Evolutionary conservation across 2,888 invertebrate species (phyloP).

Genomic region (Lordiphosa fenestrarum): DNA sequence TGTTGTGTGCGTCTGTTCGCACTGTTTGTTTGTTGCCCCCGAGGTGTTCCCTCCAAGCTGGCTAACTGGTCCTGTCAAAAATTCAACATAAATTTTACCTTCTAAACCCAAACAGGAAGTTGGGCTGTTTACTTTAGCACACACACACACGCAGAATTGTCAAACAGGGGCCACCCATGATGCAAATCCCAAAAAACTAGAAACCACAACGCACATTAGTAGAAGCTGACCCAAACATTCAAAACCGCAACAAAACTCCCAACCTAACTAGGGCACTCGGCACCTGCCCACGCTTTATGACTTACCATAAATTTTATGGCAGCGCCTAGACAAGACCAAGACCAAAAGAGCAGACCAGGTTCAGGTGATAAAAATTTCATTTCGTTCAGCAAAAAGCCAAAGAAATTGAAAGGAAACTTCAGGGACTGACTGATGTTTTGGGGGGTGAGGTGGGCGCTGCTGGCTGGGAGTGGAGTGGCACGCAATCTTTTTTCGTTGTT

Average conservation of each 20-base stretch:
- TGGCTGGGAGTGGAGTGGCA: conserved; percentile 24
- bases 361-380: conserved; percentile 71
- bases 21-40: conserved; percentile 42
- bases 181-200: no score
- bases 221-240: conserved; percentile 62
- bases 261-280: conserved; percentile 51
- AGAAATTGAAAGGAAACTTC: conserved; percentile 15
- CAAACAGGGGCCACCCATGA: no score
- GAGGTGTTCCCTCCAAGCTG: conserved; percentile 50
- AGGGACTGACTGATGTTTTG: conserved; percentile 16
- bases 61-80: conserved; percentile 57
- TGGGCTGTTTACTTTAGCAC: conserved; percentile 62
- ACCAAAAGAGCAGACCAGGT: conserved; percentile 9
- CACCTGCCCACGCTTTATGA: conserved; percentile 57
- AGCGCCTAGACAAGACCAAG: conserved; percentile 57
- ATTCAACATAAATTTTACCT: conserved; percentile 68
- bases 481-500: conserved; percentile 29
- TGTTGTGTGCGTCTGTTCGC: conserved; percentile 28
- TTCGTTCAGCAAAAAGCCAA: conserved; percentile 57
- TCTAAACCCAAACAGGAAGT: conserved; percentile 58
- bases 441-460: not conserved
- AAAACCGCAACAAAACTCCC: conserved; percentile 47
- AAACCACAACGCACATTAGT: conserved; percentile 63
- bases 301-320: conserved; percentile 68
- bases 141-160: conserved; percentile 39